These are phyloP conservation scores for Allophyes oxyacanthae DNA, from an alignment of 2,888 invertebrate species.

Conservation along the genomic window DNA sequence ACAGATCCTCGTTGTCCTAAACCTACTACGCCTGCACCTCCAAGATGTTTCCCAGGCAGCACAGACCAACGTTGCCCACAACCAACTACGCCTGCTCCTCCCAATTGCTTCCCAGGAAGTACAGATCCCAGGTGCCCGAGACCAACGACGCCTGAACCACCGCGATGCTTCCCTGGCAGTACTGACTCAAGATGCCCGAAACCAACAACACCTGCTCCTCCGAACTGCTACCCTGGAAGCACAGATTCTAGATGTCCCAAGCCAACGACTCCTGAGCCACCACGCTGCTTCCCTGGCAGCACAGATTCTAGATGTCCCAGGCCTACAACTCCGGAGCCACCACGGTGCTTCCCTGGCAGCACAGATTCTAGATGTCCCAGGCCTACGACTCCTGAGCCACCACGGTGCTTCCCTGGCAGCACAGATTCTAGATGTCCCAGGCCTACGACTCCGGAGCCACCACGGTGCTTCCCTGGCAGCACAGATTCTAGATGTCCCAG, in stretches of 20 bases:
- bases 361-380: constrained; percentile 72
- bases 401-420: constrained; percentile 53
- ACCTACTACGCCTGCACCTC: constrained; percentile 55
- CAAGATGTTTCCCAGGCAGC: constrained; percentile 45
- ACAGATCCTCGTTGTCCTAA: constrained; percentile 70
- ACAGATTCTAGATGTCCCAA: constrained; percentile 63
- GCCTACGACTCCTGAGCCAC: constrained; percentile 50
- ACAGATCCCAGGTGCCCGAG: constrained; percentile 40
- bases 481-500: constrained; percentile 51
- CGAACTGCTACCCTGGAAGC: constrained; percentile 31
- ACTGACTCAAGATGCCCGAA: constrained; percentile 63
- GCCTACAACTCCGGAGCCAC: constrained; percentile 58
- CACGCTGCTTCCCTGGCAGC: constrained; percentile 24
- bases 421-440: constrained; percentile 32
- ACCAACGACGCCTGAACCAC: constrained; percentile 47
- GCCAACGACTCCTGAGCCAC: constrained; percentile 8
- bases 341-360: constrained; percentile 72
- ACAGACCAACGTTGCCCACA: constrained; percentile 63
- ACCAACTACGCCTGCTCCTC: constrained; percentile 54
- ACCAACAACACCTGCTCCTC: constrained; percentile 43
- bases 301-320: constrained; percentile 54
- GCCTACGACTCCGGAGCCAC: constrained; percentile 47
- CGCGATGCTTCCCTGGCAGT: constrained; percentile 64
- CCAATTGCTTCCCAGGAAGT: constrained; percentile 65
- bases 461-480: constrained; percentile 52